Evolutionary conservation across 2,797 vertebrate genomes (phyloP), one percentile per base, ranked within the genome.

Genomic region (Ispidina picta): DNA sequence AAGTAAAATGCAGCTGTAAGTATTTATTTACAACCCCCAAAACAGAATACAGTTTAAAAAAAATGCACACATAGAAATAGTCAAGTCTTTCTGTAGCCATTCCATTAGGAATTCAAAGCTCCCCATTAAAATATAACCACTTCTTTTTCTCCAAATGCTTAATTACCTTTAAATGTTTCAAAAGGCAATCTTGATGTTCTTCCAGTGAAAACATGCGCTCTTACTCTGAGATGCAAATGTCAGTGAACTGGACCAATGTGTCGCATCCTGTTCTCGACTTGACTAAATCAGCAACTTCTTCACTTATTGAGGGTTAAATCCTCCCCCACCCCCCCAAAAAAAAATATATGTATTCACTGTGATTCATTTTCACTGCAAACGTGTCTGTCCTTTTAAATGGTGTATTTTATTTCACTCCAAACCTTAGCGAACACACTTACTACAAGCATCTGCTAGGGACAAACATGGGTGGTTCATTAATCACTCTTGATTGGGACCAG

Each of bases 121-220:
- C 92, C 65, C 64, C 81, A 71, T 84, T 75, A 92, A 90, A 91
- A 78, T 39, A 22, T 6, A 77, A 74, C 76, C 41, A n/a, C 58
- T 88, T 88, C 13, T 90, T 84, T 83, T 86, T 55, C 65, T 94
- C 83, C 58, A 62, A 82, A 93, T 90, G 62, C 86, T 79, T 90
- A 66, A 68, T 73, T 92, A 33, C 72, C 37, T 84, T 79, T 94
- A 94, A 88, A 94, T 93, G 81, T 91, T 92, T 95, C 81, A 91
- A 84, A 94, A 92, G 78, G 58, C 71, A 92, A 44, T 37, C 71
- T 83, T 75, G 25, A 76, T 86, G 71, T 48, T 90, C 51, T 88
- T 73, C 71, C 72, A 88, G 66, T 74, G 88, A 88, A 84, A 94
- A 77, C 65, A 88, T 82, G 86, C 78, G 60, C 83, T 74, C 88